Base-by-base conservation (phyloP, 2,797 vertebrate genomes). In the Tympanoctomys barrerae region DNA sequence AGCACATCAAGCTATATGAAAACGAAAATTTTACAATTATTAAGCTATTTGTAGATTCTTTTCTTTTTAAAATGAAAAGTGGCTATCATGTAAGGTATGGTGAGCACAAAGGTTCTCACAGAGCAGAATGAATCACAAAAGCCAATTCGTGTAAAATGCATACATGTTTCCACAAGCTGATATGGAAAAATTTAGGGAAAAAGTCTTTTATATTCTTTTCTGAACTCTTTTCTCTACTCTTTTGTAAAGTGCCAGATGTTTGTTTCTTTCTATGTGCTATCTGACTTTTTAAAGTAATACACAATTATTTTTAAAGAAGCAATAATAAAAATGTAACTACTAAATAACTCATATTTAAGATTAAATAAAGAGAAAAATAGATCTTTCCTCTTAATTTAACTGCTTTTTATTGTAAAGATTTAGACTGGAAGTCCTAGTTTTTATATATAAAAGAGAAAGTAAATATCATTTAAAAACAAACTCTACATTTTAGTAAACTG, bases 271-370 rank as follows among this genome's bases (percentile, higher is more conserved):
- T 78, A 70, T 79, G 39, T 33, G 42, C 64, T 46, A 80, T 46
- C 83, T 81, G 66, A 86, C 24, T 57, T 36, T 92, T 95, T 94
- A 62, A 64, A 81, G 91, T 24, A 66, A 46, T 28, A 1, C 22
- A 39, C 9, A 64, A 59, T 46, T 83, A 52, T 87, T 46, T 88
- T 52, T 79, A 83, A 5, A 75, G 33, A 79, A 68, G 8, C 2
- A 79, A 83, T 92, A 82, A 62, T 93, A 54, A 33, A 57, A 92
- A 89, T 71, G 62, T 11, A 95, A 79, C 39, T 57, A 71, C 33
- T 66, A 79, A 93, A 59, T 75, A 54, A 36, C 10, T 18, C 71
- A 75, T 66, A 46, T 79, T 62, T 42, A 84, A 33, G 39, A 77
- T 78, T 90, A 87, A 94, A 78, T 68, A 57, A 12, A 84, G 54